A percentile compares a stretch with the other conserved stretches of the same genome.
Conservation (phyloP, 1,140 invertebrate species). For the Bombus difficillimus region DNA sequence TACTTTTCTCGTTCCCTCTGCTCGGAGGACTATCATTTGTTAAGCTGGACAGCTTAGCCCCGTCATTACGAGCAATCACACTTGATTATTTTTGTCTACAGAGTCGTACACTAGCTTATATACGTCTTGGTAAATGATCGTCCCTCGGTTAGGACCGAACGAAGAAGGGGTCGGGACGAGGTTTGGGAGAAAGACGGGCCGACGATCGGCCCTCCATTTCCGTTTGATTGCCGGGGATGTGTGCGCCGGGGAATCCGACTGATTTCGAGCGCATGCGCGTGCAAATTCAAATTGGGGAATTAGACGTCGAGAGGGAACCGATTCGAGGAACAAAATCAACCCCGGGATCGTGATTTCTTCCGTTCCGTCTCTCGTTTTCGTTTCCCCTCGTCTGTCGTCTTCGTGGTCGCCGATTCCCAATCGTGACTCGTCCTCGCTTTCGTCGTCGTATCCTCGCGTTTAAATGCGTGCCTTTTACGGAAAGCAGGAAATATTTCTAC, state of each 20-base stretch:
- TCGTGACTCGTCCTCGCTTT: background rate
- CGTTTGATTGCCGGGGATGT: conserved; percentile 63
- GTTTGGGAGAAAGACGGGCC: conserved; percentile 2
- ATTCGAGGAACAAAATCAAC: conserved; percentile 50
- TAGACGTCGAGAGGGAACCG: conserved; percentile 56
- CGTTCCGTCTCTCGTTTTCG: background rate
- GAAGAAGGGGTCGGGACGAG: background rate
- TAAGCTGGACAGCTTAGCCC: conserved; percentile 81
- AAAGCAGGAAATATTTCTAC: background rate
- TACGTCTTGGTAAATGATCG: conserved; percentile 59
- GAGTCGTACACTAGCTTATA: conserved; percentile 61
- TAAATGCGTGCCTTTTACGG: background rate
- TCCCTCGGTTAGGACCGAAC: conserved; percentile 20
- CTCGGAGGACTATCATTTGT: conserved; percentile 79
- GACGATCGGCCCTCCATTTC: conserved; percentile 62
- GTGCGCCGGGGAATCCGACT: conserved; percentile 40
- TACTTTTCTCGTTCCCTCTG: conserved; percentile 49
- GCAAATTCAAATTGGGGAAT: conserved; percentile 74
- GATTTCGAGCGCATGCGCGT: conserved; percentile 58
- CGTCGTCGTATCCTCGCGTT: background rate
- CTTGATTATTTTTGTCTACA: conserved; percentile 83
- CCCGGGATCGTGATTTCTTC: conserved; percentile 2
- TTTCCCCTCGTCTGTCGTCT: no score
- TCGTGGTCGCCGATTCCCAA: fast-evolving
- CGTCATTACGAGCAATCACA: conserved; percentile 82